Percentiles rank a stretch among this genome's conserved stretches.
Conservation (phyloP, 2,113 vertebrate species). For the Tupaia chinensis region DNA sequence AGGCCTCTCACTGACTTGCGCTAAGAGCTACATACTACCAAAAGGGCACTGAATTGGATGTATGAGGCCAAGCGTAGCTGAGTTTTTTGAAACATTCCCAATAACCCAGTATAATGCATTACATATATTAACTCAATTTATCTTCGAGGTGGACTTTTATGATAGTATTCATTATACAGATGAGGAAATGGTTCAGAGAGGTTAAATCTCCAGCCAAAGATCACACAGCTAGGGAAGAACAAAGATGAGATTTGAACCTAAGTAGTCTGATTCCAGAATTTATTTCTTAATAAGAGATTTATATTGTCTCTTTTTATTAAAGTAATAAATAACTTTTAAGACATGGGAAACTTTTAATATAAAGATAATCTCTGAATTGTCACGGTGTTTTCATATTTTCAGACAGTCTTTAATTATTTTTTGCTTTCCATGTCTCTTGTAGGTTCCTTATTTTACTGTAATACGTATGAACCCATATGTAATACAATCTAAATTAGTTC, state of each 20-base stretch:
- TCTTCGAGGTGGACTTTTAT: neutral
- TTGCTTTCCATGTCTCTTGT: neutral
- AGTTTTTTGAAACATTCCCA: neutral
- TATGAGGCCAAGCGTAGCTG: neutral
- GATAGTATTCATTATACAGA: neutral
- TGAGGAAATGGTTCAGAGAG: neutral
- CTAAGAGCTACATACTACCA: neutral
- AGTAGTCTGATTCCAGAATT: neutral
- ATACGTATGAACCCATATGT: neutral
- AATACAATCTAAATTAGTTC: neutral
- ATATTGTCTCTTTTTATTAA: neutral
- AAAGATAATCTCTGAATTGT: neutral
- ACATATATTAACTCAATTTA: neutral
- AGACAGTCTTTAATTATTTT: neutral
- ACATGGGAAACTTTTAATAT: neutral
- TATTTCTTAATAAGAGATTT: neutral
- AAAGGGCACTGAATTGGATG: neutral
- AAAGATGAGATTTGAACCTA: conserved; percentile 26
- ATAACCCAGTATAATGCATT: neutral
- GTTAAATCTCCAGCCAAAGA: neutral
- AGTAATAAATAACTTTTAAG: neutral
- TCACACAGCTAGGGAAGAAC: neutral
- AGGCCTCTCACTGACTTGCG: neutral
- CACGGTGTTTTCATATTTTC: neutral
- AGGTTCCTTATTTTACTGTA: neutral